Base-by-base conservation (phyloP, 2,797 vertebrate species). In the Coendou prehensilis region DNA sequence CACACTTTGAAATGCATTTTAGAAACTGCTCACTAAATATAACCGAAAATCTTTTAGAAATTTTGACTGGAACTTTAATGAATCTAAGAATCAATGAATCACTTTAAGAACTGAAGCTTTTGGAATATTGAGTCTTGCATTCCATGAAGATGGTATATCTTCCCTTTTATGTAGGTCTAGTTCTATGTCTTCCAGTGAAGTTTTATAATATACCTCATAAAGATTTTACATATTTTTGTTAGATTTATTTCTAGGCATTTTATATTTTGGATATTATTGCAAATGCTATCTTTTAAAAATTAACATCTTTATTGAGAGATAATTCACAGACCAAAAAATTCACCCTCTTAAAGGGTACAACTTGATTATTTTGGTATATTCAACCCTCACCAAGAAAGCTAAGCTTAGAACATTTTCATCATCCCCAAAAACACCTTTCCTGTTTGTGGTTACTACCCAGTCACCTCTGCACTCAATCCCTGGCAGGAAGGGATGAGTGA, bases 231-330 rank as follows among this genome's bases (percentile, higher is more conserved):
- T 23, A 4, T 67, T 54, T 89, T 84, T 75, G 2, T 93, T 75
- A 75, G 26, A 63, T 89, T 78, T 57, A 30, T 37, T 89, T 87
- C 22, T 76, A 88, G 73, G 33, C 13, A 64, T 23, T 94, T 96
- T 88, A 1, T 37, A 83, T 56, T 91, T 92, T 33, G 52, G 59
- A 63, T 50, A 59, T 2, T n/a, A 30, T 23, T 83, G 9, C 28
- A 59, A 76, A 69, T 88, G 22, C n/a, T 84, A 1, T 81, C 8
- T 85, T 67, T 75, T 71, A 33, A 20, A 95, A 76, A 83, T 94
- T 52, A 73, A 28, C 8, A 26, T 84, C 33, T 52, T 80, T 28
- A 69, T 22, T 61, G 67, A 50, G 11, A 69, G 75, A 11, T 20
- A 75, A 50, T 64, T 92, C 57, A 84, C 45, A 79, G 79, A 86